Evolutionary conservation across 2,113 vertebrate species (phyloP).

Genomic region (Neodon shergylaensis): DNA sequence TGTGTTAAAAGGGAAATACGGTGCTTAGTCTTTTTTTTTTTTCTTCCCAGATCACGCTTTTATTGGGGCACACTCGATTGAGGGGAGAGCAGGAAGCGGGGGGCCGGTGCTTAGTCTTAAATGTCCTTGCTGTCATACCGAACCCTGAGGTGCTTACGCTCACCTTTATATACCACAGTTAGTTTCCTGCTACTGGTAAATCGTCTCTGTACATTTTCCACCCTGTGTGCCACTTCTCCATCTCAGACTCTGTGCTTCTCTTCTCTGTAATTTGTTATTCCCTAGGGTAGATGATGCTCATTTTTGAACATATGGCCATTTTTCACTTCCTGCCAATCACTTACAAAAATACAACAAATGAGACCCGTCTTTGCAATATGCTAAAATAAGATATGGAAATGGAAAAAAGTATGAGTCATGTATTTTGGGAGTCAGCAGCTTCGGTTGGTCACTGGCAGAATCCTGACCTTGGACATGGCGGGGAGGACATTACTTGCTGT

Average conservation of each 20-base stretch:
- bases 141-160: background rate
- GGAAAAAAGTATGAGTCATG: conserved; percentile 59
- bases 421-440: conserved; percentile 62
- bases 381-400: conserved; percentile 67
- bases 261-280: conserved; percentile 48
- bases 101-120: background rate
- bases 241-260: background rate
- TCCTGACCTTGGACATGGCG: conserved; percentile 36
- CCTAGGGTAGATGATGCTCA: conserved; percentile 54
- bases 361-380: conserved; percentile 18
- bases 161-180: background rate
- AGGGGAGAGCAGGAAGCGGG: too few species aligned
- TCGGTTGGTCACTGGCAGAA: conserved; percentile 1
- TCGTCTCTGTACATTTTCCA: conserved; percentile 1
- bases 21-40: background rate
- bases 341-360: conserved; percentile 18
- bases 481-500: background rate
- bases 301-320: conserved; percentile 56
- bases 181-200: background rate
- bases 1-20: background rate
- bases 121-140: background rate
- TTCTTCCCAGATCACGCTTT: too few species aligned
- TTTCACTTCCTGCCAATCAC: conserved; percentile 69
- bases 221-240: background rate
- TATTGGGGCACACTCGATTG: too few species aligned